These are phyloP conservation scores for Kryptolebias marmoratus DNA, from an alignment of 2,113 vertebrate genomes.

Conservation along the genomic window DNA sequence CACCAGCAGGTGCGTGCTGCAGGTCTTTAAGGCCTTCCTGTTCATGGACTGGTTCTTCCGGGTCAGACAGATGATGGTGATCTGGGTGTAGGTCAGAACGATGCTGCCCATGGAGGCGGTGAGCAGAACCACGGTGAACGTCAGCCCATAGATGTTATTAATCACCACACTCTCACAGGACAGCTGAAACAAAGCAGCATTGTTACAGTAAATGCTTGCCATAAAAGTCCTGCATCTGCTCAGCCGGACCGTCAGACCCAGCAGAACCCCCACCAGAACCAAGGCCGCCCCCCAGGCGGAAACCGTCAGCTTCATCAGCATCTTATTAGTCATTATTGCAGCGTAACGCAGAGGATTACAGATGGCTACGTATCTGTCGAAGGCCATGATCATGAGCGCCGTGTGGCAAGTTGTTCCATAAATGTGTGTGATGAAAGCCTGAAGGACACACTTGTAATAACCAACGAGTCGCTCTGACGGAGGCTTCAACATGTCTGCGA, in stretches of 20 bases:
- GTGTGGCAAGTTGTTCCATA: constrained; percentile 44
- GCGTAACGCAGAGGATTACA: constrained; percentile 58
- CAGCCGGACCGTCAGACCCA: constrained; percentile 59
- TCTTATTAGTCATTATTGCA: constrained; percentile 57
- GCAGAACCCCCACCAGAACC: constrained; percentile 49
- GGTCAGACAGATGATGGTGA: constrained; percentile 55
- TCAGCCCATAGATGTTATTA: constrained; percentile 64
- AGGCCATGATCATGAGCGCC: constrained; percentile 67
- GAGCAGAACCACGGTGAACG: constrained; percentile 49
- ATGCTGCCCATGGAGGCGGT: constrained; percentile 55
- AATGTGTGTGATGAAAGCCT: constrained; percentile 60
- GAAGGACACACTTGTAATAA: constrained; percentile 57
- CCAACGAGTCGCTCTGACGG: constrained; percentile 48
- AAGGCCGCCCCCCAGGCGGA: constrained; percentile 60
- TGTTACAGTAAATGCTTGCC: constrained; percentile 54
- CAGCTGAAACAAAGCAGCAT: constrained; percentile 48
- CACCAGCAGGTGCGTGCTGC: constrained; percentile 58
- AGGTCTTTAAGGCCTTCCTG: constrained; percentile 69
- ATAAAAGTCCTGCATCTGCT: constrained; percentile 60
- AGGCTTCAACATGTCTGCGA: constrained; percentile 52
- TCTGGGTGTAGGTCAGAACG: constrained; percentile 56
- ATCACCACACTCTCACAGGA: constrained; percentile 63
- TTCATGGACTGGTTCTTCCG: constrained; percentile 61
- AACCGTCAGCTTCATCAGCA: constrained; percentile 54
- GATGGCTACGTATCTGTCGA: constrained; percentile 71